Evolutionary conservation across 2,113 vertebrate species (phyloP), one percentile per base, ranked within the genome.

Genomic region (Toxotes jaculatrix): DNA sequence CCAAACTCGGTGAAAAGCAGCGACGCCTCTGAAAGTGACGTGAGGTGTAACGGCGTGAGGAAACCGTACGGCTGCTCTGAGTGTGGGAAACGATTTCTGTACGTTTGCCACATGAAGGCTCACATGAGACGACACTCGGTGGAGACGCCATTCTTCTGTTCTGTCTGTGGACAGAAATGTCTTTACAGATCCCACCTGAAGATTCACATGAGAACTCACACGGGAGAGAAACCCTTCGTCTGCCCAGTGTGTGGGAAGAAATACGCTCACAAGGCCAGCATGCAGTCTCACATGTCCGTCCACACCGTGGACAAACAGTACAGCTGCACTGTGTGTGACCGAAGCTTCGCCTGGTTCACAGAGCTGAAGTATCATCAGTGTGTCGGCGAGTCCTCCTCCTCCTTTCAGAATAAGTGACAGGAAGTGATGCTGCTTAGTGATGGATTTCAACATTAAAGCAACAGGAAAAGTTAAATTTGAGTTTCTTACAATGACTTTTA

Each of bases 281-380:
- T 82, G 73, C 80, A 76, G 3, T 63, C 65, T 1, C 73, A 82
- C 65, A 76, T 76, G 80, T 2, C 0, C 1, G 1, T 76, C 12
- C 80, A 82, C 73, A 57, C 31, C 2, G 56, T 47, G 40, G 65
- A 82, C 0, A 69, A 45, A n/a, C 72, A 31, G 1, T 70, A 82
- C 49, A 57, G 2, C 8, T 77, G 74, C 66, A 51, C 1, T 1
- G 14, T 10, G 1, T 76, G 80, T 2, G 14, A 71, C 40, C 4
- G 0, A 14, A 16, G 67, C 12, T 77, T 83, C 1, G 59, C 59
- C 1, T 83, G 80, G 80, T 49, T 8, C 1, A 76, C 80, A 0
- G 80, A 76, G 59, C 80, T 76, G 0, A 82, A 82, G 6, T 76
- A 82, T 23, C 80, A 82, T 3, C 49, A 64, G 31, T 82, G 80